phyloP scores from a whole-genome alignment of 2,888 invertebrate genomes.

The Allygus modestus region DNA sequence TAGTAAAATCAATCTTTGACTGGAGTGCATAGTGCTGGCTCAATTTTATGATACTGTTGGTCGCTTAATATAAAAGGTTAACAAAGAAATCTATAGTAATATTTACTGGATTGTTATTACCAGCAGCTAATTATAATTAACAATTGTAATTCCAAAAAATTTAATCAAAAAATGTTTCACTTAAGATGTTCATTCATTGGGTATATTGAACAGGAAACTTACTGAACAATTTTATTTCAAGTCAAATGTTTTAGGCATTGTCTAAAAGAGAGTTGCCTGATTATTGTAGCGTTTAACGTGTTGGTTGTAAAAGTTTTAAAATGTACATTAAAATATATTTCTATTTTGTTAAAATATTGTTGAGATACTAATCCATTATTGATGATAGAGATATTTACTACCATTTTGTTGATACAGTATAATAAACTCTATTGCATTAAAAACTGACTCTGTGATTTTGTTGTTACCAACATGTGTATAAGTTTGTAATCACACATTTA shows the following conservation, averaged over 20 bases:
- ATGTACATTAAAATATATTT: conserved; percentile 54
- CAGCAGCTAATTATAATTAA: too few species aligned
- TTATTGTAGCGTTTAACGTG: conserved; percentile 42
- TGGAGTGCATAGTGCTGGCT: too few species aligned
- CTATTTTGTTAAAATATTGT: conserved; percentile 57
- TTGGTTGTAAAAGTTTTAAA: conserved; percentile 55
- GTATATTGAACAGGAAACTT: conserved; percentile 20
- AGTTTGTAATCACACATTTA: too few species aligned
- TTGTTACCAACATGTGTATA: background rate
- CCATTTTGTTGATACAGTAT: conserved; percentile 18
- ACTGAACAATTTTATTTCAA: conserved; percentile 52
- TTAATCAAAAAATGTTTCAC: too few species aligned
- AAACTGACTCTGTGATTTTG: background rate
- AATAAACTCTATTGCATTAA: background rate
- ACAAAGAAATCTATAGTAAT: too few species aligned
- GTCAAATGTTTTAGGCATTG: conserved; percentile 50
- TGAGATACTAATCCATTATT: conserved; percentile 51
- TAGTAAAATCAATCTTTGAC: too few species aligned
- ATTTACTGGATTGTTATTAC: too few species aligned
- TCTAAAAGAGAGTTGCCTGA: conserved; percentile 47
- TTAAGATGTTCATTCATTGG: too few species aligned
- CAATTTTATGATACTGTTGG: too few species aligned
- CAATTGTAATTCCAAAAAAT: too few species aligned
- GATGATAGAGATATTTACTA: conserved; percentile 46
- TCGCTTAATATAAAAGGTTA: too few species aligned